Conservation (phyloP, 2,888 invertebrate species). For the Pammene fasciana region DNA sequence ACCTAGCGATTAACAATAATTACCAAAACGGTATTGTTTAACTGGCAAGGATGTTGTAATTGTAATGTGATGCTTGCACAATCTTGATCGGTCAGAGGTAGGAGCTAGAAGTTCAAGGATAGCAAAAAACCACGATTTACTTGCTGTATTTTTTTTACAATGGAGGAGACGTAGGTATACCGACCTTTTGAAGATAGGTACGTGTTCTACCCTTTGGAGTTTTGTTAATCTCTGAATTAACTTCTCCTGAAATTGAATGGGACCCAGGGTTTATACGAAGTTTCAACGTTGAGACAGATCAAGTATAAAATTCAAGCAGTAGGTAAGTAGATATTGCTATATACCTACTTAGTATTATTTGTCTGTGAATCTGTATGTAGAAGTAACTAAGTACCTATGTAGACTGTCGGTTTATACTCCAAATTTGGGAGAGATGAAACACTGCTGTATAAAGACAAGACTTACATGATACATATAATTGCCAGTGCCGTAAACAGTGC, state of each 20-base stretch:
- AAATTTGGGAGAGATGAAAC: neutral
- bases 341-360: no score
- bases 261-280: no score
- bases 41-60: slow-evolving; percentile 22
- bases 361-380: no score
- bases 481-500: slow-evolving; percentile 8
- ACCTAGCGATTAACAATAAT: slow-evolving; percentile 38
- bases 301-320: no score
- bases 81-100: slow-evolving; percentile 30
- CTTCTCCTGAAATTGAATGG: no score
- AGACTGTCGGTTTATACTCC: no score
- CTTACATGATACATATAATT: slow-evolving; percentile 16
- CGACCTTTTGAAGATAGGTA: no score
- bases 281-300: no score
- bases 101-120: slow-evolving; percentile 30
- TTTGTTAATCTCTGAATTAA: no score
- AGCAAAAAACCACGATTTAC: neutral
- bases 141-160: neutral
- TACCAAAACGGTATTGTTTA: slow-evolving; percentile 36
- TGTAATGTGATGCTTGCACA: slow-evolving; percentile 8
- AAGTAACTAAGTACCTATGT: no score
- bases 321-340: no score
- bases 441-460: neutral
- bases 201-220: no score
- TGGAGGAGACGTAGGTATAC: neutral